Evolutionary conservation across 30 jellyfish, hydroid and myxozoan genomes (phyloP), one percentile per base, ranked within the genome.

Genomic region (Cassiopea andromeda): DNA sequence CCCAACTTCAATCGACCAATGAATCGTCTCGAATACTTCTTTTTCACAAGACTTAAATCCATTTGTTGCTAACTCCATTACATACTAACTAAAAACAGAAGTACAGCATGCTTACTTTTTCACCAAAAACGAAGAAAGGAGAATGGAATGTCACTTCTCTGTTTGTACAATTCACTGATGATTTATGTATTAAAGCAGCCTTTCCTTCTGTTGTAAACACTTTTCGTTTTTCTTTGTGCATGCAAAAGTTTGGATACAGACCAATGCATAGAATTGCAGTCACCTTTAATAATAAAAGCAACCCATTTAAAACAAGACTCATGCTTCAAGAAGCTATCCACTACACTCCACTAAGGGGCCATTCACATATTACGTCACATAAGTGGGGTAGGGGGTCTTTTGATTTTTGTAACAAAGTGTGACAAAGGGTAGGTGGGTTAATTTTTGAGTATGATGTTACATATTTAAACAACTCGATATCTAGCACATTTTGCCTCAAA

Each of bases 151-250:
- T 81, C 77, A 91, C 75, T 75, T 96, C 98, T 50, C 97, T 66
- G 90, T 91, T 92, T 45, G 98, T 71, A 78, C 99, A 96, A 72
- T 90, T 92, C 61, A 96, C 99, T 8, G 99, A 96, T 71, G 99
- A 92, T 69, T 96, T 96, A 92, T 96, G 99, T 38, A 96, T 92
- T 16, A 96, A 78, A 2, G 99, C 99, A 1, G 90, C 72, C 58
- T 89, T 96, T 64, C 99, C 99, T 88, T 92, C 99, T 16, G 99
- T 96, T 18, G 99, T 96, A 61, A 87, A 70, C 7, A 96, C 99
- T 64, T 96, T 96, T 75, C 99, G 68, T 89, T 96, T 96, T 66
- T 92, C 98, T 72, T 89, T 84, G 84, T 96, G 99, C 97, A 96
- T 92, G 90, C 98, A 96, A 78, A 96, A 88, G 84, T 96, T 96